phyloP scores from a whole-genome alignment of 2,113 vertebrate species.

The Labeo rohita region DNA sequence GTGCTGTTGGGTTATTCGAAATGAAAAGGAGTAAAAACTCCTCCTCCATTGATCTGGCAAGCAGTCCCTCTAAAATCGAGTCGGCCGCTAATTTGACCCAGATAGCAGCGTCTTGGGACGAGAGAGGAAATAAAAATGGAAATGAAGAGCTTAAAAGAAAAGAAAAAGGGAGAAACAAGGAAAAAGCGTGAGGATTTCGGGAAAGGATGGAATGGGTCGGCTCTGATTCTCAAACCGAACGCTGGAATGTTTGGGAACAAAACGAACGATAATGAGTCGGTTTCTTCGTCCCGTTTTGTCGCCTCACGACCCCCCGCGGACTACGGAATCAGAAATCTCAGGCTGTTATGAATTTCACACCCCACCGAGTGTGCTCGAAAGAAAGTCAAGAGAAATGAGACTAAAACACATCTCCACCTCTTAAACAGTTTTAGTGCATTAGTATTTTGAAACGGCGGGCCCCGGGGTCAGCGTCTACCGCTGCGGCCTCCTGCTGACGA shows the following conservation, averaged over 20 bases:
- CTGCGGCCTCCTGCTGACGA: slow-evolving; percentile 31
- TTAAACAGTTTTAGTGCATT: slow-evolving; percentile 59
- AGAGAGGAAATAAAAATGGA: slow-evolving; percentile 85
- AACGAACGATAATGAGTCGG: slow-evolving; percentile 72
- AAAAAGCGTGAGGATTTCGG: neutral
- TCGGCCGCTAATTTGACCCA: slow-evolving; percentile 80
- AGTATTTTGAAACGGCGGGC: slow-evolving; percentile 53
- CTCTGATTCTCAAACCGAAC: slow-evolving; percentile 64
- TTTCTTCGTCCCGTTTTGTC: slow-evolving; percentile 54
- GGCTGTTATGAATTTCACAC: slow-evolving; percentile 71
- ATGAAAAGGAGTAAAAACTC: slow-evolving; percentile 71
- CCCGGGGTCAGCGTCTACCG: slow-evolving; percentile 64
- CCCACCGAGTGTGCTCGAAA: slow-evolving; percentile 60
- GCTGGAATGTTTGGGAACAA: slow-evolving; percentile 61
- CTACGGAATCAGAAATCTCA: slow-evolving; percentile 66
- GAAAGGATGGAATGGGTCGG: neutral
- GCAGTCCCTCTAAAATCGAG: slow-evolving; percentile 60
- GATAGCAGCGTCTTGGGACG: slow-evolving; percentile 82
- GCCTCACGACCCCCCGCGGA: neutral
- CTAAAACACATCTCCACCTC: slow-evolving; percentile 39
- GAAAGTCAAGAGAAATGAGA: slow-evolving; percentile 30
- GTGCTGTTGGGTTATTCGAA: slow-evolving; percentile 59
- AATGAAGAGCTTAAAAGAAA: slow-evolving; percentile 74
- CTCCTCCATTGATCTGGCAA: slow-evolving; percentile 72
- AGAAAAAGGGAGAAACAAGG: slow-evolving; percentile 45